phyloP scores from a whole-genome alignment of 2,797 vertebrate species.

The Glossophaga mutica region DNA sequence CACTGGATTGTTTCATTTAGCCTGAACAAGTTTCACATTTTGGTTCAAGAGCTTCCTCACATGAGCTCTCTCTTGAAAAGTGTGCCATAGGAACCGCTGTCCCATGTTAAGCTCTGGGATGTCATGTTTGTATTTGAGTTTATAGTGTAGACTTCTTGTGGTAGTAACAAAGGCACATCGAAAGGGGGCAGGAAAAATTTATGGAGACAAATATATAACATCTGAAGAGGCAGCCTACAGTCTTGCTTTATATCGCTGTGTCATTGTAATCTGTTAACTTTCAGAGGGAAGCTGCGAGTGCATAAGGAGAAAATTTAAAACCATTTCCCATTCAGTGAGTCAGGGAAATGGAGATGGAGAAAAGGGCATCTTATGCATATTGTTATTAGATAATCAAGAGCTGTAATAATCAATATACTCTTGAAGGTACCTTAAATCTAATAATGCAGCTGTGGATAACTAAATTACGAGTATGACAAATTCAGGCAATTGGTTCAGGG shows the following conservation, averaged over 20 bases:
- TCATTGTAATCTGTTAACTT: not conserved
- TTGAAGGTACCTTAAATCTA: conserved; percentile 40
- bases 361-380: not conserved
- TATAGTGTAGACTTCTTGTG: not conserved
- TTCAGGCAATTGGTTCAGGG: conserved; percentile 23
- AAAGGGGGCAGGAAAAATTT: not conserved
- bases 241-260: not conserved
- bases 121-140: not conserved
- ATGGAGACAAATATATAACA: not conserved
- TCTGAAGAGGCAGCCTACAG: not conserved
- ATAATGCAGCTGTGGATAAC: conserved; percentile 25
- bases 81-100: not conserved
- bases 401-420: conserved; percentile 29
- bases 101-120: not conserved
- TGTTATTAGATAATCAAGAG: conserved; percentile 5
- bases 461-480: conserved; percentile 47
- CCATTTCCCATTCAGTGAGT: not conserved
- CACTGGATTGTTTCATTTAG: not conserved
- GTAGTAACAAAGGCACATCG: not conserved
- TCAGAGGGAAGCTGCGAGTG: not conserved
- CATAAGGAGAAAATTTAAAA: not conserved
- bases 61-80: not conserved
- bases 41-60: not conserved
- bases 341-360: not conserved
- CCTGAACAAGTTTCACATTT: not conserved